A percentile compares a stretch with the other conserved stretches of the same genome.
These are phyloP conservation scores for Drosophila pectinifera DNA, from an alignment of 1,140 invertebrate species.

Conservation along the genomic window DNA sequence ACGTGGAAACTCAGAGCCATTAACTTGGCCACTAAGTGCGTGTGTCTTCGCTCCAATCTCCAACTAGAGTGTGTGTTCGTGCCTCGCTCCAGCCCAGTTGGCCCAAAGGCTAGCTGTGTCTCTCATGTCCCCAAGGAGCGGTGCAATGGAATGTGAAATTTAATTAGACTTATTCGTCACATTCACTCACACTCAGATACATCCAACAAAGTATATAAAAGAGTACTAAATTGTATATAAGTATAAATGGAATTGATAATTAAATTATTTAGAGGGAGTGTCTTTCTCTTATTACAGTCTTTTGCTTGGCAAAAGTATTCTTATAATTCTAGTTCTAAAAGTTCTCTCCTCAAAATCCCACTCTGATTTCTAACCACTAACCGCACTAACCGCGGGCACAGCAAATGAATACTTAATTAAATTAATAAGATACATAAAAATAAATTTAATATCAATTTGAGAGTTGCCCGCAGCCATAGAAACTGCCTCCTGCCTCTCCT, in stretches of 20 bases:
- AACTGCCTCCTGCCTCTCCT: not conserved
- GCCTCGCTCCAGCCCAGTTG: not conserved
- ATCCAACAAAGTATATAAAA: no score
- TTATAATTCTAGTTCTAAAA: no score
- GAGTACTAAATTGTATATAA: no score
- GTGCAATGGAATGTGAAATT: conserved; percentile 62
- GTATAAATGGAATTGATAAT: no score
- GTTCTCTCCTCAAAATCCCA: not conserved
- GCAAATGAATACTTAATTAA: conserved; percentile 59
- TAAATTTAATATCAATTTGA: conserved; percentile 61
- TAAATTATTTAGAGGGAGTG: not conserved
- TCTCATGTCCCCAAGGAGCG: conserved; percentile 1
- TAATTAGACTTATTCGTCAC: conserved; percentile 49
- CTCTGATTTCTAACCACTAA: not conserved
- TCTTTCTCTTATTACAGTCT: no score
- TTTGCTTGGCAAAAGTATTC: no score
- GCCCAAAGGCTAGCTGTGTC: not conserved
- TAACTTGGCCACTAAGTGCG: conserved; percentile 63
- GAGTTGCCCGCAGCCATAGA: conserved; percentile 29
- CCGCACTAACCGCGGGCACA: conserved; percentile 12
- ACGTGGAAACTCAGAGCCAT: conserved; percentile 54
- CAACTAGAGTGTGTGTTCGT: conserved; percentile 33
- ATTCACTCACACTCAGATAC: no score
- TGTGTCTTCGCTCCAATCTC: conserved; percentile 39
- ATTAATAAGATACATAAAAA: conserved; percentile 69